Evolutionary conservation across 2,888 invertebrate species (phyloP), one percentile per base, ranked within the genome.

Genomic region (Emmelina monodactyla): DNA sequence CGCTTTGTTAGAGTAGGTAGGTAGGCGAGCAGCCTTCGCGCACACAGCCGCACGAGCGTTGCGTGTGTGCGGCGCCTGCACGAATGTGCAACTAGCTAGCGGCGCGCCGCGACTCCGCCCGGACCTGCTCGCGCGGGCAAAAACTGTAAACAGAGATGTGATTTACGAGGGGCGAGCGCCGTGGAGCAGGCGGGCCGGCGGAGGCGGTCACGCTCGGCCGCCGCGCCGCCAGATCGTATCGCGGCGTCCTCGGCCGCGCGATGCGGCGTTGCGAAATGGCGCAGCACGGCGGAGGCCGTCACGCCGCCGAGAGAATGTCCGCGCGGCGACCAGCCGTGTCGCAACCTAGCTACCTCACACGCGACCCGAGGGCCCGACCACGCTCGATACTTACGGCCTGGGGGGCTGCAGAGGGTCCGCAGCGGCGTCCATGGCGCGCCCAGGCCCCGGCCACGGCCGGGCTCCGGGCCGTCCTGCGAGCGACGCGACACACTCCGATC

Each of bases 241-340:
- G 61, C 67, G 56, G 64, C 62, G 66, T 63, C 65, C 67, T 60
- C 59, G 58, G 57, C 49, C 55, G 53, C 58, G 57, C 49, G 55
- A 52, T 56, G 14, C 65, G 66, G 60, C 68, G 66, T 62, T 64
- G 59, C 62, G 68, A 64, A 71, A 72, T 76, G 75, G 76, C 76
- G 76, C 73, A 76, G 71, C 75, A 68, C 66, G 49, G 54, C 55
- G 71, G 73, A 70, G 76, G 75, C 76, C 76, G 73, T 72, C 73
- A 72, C 75, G 72, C 70, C 66, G 66, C 59, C 67, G 73, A 72
- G 79, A 78, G 76, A 78, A 78, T 75, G 78, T 78, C 67, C 68
- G 65, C 68, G 67, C 64, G 62, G n/a, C 13, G 58, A 54, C 53
- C 58, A 56, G 52, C 54, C 60, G 72, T 79, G 76, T 79, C 79